phyloP scores from a whole-genome alignment of 1,140 invertebrate species.

The Palaemon carinicauda region DNA sequence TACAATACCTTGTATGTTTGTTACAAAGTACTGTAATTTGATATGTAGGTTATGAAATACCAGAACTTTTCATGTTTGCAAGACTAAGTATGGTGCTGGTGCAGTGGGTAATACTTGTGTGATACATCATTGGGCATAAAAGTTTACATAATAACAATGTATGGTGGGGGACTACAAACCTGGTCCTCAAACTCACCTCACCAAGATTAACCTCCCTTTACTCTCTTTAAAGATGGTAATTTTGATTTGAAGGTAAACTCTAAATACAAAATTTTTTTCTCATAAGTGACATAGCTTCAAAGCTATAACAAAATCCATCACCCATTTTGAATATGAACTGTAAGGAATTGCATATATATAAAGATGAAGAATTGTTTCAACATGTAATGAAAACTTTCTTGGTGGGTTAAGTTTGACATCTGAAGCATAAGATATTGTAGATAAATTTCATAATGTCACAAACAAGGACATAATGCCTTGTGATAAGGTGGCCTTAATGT shows the following conservation, averaged over 20 bases:
- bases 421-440: background rate
- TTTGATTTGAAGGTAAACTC: too few relatives aligned
- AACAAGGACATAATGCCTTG: constrained; percentile 51
- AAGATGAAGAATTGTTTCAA: background rate
- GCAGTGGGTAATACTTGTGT: constrained; percentile 44
- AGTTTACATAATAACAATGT: background rate
- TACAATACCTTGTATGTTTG: background rate
- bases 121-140: constrained; percentile 38
- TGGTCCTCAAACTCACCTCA: constrained; percentile 6
- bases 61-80: constrained; percentile 14
- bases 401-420: background rate
- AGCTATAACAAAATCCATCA: too few relatives aligned
- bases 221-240: too few relatives aligned
- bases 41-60: background rate
- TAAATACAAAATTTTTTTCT: too few relatives aligned
- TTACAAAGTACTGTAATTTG: background rate
- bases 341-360: too few relatives aligned
- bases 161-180: background rate
- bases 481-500: constrained; percentile 49
- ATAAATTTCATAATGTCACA: constrained; percentile 45
- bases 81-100: constrained; percentile 45
- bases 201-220: background rate
- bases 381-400: background rate
- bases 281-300: too few relatives aligned
- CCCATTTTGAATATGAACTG: too few relatives aligned